Conservation (phyloP, 30 jellyfish, hydroid and myxozoan genomes). For the Cassiopea xamachana region DNA sequence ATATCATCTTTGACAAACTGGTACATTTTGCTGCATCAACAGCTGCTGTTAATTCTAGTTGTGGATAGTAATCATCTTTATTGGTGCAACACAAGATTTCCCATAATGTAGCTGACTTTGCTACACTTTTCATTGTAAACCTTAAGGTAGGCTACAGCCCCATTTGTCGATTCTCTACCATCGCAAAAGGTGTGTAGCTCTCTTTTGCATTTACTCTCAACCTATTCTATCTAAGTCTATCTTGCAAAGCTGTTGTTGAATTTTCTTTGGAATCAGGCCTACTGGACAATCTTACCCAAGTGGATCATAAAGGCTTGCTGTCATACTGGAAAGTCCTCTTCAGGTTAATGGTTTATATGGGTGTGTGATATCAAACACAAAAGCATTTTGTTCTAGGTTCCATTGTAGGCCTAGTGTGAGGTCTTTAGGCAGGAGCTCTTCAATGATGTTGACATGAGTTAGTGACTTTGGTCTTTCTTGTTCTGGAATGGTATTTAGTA, state of each 20-base stretch:
- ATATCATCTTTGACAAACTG: not conserved
- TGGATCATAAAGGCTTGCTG: not conserved
- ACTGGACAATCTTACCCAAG: not conserved
- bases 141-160: not conserved
- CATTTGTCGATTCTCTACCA: not conserved
- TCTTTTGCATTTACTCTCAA: not conserved
- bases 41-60: slow-evolving; percentile 1
- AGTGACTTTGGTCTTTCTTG: not conserved
- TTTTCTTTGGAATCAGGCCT: not conserved
- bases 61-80: not conserved
- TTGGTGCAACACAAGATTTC: slow-evolving; percentile 9
- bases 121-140: not conserved
- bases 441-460: no score
- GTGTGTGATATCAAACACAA: not conserved
- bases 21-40: not conserved
- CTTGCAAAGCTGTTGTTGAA: not conserved
- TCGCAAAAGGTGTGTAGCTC: not conserved
- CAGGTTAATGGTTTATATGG: not conserved
- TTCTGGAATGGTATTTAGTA: not conserved
- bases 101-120: not conserved
- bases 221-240: not conserved
- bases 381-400: not conserved
- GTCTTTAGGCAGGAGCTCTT: not conserved
- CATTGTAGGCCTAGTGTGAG: not conserved
- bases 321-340: not conserved